Base-by-base conservation (phyloP, 2,113 vertebrate species). In the Passer domesticus region DNA sequence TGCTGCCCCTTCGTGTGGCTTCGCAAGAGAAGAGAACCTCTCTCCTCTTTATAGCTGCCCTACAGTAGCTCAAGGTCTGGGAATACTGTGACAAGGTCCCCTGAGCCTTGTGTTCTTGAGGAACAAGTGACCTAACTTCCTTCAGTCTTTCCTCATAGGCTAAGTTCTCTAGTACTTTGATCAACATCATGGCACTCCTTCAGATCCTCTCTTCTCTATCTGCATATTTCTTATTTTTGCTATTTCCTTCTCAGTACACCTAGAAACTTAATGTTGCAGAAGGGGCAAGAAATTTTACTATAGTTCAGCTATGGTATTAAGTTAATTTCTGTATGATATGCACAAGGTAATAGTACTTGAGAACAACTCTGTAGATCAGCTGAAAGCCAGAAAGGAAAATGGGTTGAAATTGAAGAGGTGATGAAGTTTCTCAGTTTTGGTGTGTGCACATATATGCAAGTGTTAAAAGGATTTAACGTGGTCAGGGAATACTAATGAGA, bases 351-450 rank as follows among this genome's bases (percentile, higher is more conserved):
- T 60, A 49, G 12, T 37, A 60, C 50, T 66, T 88, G 41, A 83
- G 6, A 46, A 24, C 4, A 72, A 33, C 31, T 47, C 35, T 2
- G 5, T 39, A 44, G 33, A 84, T 83, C 22, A 77, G 2, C 43
- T 70, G 52, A 91, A 88, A 41, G 39, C 59, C 69, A 75, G 56
- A 81, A 85, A 17, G 35, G 37, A 82, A 89, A 80, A 74, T 21
- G 6, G 33, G 25, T 59, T 79, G 58, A 62, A 90, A 72, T 75
- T 46, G 13, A 88, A 53, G 67, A 79, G 10, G 19, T 58, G 23
- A 22, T 79, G 1, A 5, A 56, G 43, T 64, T 90, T 77, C 58
- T 90, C 18, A 14, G 1, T 79, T 85, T 79, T 53, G 30, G 55
- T 90, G 23, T 2, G 2, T 76, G 19, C 31, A 20, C 13, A 41